A percentile compares a stretch with the other conserved stretches of the same genome.
Evolutionary conservation across 2,113 vertebrate species (phyloP).

Genomic region (Phyllostomus discolor): DNA sequence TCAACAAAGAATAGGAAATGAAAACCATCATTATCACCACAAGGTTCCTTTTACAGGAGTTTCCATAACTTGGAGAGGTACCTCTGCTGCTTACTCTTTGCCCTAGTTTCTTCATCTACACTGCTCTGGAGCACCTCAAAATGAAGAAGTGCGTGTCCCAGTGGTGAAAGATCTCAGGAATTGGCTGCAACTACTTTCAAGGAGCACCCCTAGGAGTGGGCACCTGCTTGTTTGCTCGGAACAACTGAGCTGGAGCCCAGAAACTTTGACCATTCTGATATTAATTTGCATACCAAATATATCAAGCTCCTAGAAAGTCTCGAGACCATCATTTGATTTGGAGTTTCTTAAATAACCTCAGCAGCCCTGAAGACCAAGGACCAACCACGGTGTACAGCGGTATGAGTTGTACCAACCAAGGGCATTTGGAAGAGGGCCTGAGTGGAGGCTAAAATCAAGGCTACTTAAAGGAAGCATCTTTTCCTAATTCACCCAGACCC

Average conservation of each 20-base stretch:
- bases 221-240: not conserved
- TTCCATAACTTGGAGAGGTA: constrained; percentile 24
- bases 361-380: not conserved
- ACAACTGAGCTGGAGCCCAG: not conserved
- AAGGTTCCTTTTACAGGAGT: constrained; percentile 41
- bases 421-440: not conserved
- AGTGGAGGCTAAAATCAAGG: not conserved
- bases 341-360: not conserved
- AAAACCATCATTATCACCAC: constrained; percentile 35
- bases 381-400: fast-evolving
- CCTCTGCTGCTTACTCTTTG: not conserved
- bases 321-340: not conserved
- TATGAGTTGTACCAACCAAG: not conserved
- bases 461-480: not conserved
- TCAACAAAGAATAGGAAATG: constrained; percentile 59
- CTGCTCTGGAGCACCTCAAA: not conserved
- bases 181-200: not conserved
- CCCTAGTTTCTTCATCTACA: not conserved
- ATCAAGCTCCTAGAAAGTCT: not conserved
- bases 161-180: not conserved
- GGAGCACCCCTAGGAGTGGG: not conserved
- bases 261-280: not conserved
- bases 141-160: not conserved
- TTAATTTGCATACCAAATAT: not conserved
- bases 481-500: not conserved